Percentiles rank a stretch among this genome's conserved stretches.
Evolutionary conservation across 2,888 invertebrate genomes (phyloP).

Genomic region (Drosophila multiciliata): DNA sequence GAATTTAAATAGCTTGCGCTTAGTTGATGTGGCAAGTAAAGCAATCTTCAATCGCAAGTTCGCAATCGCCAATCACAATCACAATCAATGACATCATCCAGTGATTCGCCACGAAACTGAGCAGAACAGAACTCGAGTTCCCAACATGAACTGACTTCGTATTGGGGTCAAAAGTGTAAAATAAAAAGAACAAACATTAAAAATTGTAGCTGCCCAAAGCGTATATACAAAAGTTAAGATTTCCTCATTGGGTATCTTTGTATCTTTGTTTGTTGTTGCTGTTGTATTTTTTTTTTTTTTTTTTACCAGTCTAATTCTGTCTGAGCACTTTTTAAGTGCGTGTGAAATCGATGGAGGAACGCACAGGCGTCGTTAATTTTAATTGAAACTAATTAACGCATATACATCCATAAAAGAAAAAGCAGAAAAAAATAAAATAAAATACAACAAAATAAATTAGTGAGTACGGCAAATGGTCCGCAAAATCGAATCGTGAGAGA

Average conservation of each 20-base stretch:
- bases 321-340: slow-evolving; percentile 58
- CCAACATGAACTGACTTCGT: slow-evolving; percentile 45
- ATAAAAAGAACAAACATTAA: slow-evolving; percentile 57
- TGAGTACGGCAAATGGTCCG: slow-evolving; percentile 26
- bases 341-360: slow-evolving; percentile 71
- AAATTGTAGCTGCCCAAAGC: slow-evolving; percentile 42
- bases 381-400: slow-evolving; percentile 79
- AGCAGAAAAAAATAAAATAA: neutral
- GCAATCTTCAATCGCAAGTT: slow-evolving; percentile 24
- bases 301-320: slow-evolving; percentile 27
- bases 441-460: slow-evolving; percentile 20
- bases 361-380: slow-evolving; percentile 73
- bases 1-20: slow-evolving; percentile 39
- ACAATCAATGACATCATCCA: slow-evolving; percentile 57
- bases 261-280: slow-evolving; percentile 13
- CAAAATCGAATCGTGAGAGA: slow-evolving; percentile 3
- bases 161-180: slow-evolving; percentile 78
- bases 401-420: slow-evolving; percentile 43
- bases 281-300: slow-evolving; percentile 11
- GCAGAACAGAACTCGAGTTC: slow-evolving; percentile 40
- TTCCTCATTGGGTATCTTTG: slow-evolving; percentile 42
- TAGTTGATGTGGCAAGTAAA: slow-evolving; percentile 22
- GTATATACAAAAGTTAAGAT: slow-evolving; percentile 57
- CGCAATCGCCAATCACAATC: slow-evolving; percentile 39
- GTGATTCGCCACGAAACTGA: slow-evolving; percentile 34